Percentiles rank a stretch among this genome's conserved stretches.
phyloP scores from a whole-genome alignment of 2,888 invertebrate species.

The Lobophora halterata region DNA sequence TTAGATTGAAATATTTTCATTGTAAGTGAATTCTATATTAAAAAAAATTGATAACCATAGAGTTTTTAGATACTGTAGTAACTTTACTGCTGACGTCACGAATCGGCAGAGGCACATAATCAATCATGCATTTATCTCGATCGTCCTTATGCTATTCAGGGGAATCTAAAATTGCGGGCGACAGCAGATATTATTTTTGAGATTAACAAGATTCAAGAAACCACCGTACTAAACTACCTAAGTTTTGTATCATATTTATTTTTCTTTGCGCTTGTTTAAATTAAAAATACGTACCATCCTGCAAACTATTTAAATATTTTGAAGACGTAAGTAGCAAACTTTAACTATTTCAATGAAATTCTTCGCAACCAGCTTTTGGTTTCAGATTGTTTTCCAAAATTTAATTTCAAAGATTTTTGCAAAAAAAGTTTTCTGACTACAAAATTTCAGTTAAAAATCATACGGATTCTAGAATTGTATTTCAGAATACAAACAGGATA shows the following conservation, averaged over 20 bases:
- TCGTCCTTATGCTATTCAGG: conserved; percentile 3
- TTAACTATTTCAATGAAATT: not conserved
- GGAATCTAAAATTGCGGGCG: not conserved
- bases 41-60: too few species aligned
- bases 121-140: conserved; percentile 17
- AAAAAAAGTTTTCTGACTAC: too few species aligned
- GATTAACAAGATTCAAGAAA: too few species aligned
- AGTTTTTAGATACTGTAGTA: not conserved
- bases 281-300: not conserved
- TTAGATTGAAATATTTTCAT: too few species aligned
- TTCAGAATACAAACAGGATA: too few species aligned
- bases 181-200: too few species aligned
- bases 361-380: not conserved
- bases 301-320: not conserved
- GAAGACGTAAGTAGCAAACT: not conserved
- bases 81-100: conserved; percentile 6
- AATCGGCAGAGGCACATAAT: conserved; percentile 7
- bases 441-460: too few species aligned
- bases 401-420: too few species aligned
- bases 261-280: not conserved
- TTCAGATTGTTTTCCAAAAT: too few species aligned
- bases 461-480: too few species aligned
- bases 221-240: too few species aligned
- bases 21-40: too few species aligned
- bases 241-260: not conserved